These are phyloP conservation scores for Dryobota labecula DNA, from an alignment of 2,888 invertebrate species.

Conservation along the genomic window DNA sequence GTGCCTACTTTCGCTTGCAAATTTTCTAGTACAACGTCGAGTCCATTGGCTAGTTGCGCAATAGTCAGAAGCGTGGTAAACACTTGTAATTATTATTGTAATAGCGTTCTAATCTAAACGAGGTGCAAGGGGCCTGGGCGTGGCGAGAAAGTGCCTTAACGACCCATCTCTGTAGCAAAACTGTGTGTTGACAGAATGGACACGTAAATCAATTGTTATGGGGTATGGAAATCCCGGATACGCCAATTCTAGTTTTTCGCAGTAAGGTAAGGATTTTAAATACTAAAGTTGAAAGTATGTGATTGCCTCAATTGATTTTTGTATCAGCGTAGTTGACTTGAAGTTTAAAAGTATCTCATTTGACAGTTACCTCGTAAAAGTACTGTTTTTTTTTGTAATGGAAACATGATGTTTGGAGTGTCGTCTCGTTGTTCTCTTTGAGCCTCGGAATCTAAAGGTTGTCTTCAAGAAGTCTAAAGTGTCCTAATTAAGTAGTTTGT, in stretches of 20 bases:
- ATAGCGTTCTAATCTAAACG: conserved; percentile 83
- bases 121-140: conserved; percentile 72
- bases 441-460: too few species aligned
- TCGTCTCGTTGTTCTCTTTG: too few species aligned
- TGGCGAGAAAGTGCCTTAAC: conserved; percentile 75
- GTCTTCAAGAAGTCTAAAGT: too few species aligned
- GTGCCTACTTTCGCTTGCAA: conserved; percentile 85
- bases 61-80: conserved; percentile 78
- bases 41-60: conserved; percentile 71
- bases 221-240: conserved; percentile 31
- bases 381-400: too few species aligned
- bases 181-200: conserved; percentile 46
- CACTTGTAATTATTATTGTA: conserved; percentile 85
- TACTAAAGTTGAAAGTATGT: too few species aligned
- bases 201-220: conserved; percentile 40
- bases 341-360: too few species aligned
- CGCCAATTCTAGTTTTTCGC: conserved; percentile 8
- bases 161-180: conserved; percentile 52
- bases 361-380: too few species aligned
- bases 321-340: too few species aligned
- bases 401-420: too few species aligned
- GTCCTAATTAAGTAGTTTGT: too few species aligned
- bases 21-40: conserved; percentile 79
- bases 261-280: too few species aligned
- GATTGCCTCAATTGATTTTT: too few species aligned